Base-by-base conservation (phyloP, 2,113 vertebrate genomes). In the Meleagris gallopavo region DNA sequence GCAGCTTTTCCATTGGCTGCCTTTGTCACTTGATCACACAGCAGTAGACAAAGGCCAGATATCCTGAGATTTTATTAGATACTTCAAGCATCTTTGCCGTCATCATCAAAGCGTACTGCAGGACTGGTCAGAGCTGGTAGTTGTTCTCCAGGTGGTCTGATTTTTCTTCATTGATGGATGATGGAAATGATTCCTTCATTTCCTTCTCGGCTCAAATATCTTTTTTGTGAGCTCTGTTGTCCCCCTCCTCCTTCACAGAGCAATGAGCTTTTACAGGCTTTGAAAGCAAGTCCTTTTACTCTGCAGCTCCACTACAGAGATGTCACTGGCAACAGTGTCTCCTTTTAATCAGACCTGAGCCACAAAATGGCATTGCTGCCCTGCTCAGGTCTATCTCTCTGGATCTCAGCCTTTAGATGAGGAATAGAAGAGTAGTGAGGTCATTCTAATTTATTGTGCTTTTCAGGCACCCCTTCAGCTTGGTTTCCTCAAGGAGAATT, bases 11-110 rank as follows among this genome's bases (percentile, higher is more conserved):
- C 65, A 22, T 83, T 77, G 61, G 43, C 46, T 45, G 90, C 57
- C 14, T 83, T 86, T 83, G 22, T 88, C 57, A 60, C 52, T 89
- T 86, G 34, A 30, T 89, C 45, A 41, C 74, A 74, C 70, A 77
- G 36, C 36, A 18, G 16, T 13, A 66, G 75, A 15, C 13, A 25
- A 58, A 88, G 65, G 58, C 94, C 62, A 62, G 61, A 45, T 41
- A n/a, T 64, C 69, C 40, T 58, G 80, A 88, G 91, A 61, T 86
- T 88, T 77, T 83, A 8, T 69, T 93, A 48, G 46, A 29, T 90
- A 24, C 21, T 19, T 90, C 43, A 73, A 86, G 83, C 43, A 90
- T 38, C 34, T 54, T 86, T 90, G 70, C 84, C 61, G 84, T 81
- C 16, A 9, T 13, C 24, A 77, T 91, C 72, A 71, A 45, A 74